phyloP scores from a whole-genome alignment of 2,113 vertebrate species.

The Anoplopoma fimbria region DNA sequence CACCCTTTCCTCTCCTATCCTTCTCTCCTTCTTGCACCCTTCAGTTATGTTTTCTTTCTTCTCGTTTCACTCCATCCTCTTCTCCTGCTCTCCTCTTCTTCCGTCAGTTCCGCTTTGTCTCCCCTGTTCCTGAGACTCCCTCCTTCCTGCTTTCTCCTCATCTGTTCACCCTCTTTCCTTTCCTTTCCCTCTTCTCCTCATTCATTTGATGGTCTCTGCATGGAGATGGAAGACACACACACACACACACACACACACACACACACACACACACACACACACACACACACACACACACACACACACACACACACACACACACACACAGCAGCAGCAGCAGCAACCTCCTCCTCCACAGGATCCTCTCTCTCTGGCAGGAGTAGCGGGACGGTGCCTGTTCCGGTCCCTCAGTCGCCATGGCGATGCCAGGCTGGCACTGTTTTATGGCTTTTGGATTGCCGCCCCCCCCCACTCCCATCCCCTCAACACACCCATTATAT shows the following conservation, averaged over 20 bases:
- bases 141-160: background rate
- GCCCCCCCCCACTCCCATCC: background rate
- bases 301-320: no score
- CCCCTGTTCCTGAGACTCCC: no score
- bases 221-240: slow-evolving; percentile 3
- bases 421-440: slow-evolving; percentile 41
- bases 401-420: slow-evolving; percentile 56
- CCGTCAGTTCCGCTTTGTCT: no score
- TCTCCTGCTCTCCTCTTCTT: background rate
- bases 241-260: background rate
- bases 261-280: no score
- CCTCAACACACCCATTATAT: background rate
- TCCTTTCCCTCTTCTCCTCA: background rate
- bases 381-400: slow-evolving; percentile 37
- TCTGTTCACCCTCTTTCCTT: background rate
- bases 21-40: background rate
- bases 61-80: background rate
- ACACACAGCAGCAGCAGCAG: background rate
- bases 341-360: no score
- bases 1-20: background rate
- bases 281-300: no score
- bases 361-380: slow-evolving; percentile 22
- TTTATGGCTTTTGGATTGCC: slow-evolving; percentile 46
- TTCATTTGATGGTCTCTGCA: slow-evolving; percentile 11
- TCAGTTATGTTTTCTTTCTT: background rate